phyloP scores from a whole-genome alignment of 2,888 invertebrate genomes.

The Leucoma salicis region DNA sequence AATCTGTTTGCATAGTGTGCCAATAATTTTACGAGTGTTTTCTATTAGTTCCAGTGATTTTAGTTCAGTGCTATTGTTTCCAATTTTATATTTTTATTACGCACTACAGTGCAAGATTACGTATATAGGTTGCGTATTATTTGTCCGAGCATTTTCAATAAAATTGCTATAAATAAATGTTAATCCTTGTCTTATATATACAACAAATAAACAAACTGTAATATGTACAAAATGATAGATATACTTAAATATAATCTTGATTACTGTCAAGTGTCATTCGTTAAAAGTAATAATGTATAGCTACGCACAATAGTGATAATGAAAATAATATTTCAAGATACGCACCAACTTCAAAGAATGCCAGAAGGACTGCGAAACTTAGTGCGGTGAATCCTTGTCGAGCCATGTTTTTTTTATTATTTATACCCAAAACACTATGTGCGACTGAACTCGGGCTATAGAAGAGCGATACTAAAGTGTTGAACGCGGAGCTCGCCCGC shows the following conservation, averaged over 20 bases:
- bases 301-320: conserved; percentile 13
- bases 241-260: conserved; percentile 15
- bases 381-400: conserved; percentile 52
- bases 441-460: conserved; percentile 50
- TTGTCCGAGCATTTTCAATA: no score
- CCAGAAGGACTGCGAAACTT: conserved; percentile 59
- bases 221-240: no score
- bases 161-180: no score
- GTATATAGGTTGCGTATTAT: no score
- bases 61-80: no score
- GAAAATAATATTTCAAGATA: conserved; percentile 17
- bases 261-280: conserved; percentile 14
- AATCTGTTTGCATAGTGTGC: no score
- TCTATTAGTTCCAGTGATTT: no score
- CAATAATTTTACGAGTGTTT: no score
- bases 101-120: no score
- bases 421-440: conserved; percentile 27
- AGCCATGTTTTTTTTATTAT: conserved; percentile 53
- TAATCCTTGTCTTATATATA: no score
- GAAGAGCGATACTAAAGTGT: conserved; percentile 53
- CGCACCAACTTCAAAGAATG: conserved; percentile 68
- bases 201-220: no score
- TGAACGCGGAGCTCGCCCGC: conserved; percentile 46
- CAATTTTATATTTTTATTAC: no score
- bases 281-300: conserved; percentile 20